These are phyloP conservation scores for Elymnias hypermnestra DNA, from an alignment of 1,140 invertebrate species.

Conservation along the genomic window DNA sequence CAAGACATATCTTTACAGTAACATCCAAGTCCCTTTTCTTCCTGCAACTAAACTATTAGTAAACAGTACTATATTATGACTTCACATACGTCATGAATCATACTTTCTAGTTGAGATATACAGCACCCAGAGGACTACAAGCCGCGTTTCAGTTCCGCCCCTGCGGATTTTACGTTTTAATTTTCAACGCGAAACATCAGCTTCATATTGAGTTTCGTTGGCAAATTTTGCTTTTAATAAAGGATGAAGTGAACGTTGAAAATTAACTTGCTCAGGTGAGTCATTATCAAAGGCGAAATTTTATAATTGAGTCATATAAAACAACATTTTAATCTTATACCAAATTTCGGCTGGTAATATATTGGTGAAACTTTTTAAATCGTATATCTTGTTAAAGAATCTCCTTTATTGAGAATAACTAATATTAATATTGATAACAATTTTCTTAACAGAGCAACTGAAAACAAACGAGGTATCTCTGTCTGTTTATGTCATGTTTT, in stretches of 20 bases:
- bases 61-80: neutral
- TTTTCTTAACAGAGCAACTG: no score
- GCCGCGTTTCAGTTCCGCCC: neutral
- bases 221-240: constrained; percentile 6
- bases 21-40: no score
- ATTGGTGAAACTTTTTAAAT: no score
- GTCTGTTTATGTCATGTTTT: no score
- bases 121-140: neutral
- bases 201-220: constrained; percentile 5
- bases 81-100: neutral
- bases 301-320: neutral
- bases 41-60: no score
- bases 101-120: constrained; percentile 4
- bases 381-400: no score
- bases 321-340: no score
- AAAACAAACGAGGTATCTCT: no score
- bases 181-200: constrained; percentile 1
- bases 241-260: neutral
- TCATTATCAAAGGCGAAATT: neutral
- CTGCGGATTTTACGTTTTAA: constrained; percentile 1
- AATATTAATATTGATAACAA: no score
- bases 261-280: neutral
- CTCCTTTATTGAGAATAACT: no score
- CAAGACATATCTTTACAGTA: no score
- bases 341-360: no score